Evolutionary conservation across 2,113 vertebrate genomes (phyloP).

Genomic region (Hippopotamus amphibius): DNA sequence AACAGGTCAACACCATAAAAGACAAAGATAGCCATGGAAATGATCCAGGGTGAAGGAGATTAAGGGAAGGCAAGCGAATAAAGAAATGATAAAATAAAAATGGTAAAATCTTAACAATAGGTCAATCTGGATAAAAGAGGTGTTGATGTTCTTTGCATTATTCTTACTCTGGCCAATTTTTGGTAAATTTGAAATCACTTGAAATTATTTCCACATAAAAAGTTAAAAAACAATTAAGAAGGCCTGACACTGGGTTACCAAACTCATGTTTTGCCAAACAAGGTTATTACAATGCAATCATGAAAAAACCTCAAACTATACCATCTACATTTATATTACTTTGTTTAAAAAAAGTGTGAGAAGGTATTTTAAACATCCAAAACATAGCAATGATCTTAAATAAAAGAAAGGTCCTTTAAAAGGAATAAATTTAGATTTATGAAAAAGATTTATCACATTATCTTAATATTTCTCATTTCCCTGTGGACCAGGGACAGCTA

Average conservation of each 20-base stretch:
- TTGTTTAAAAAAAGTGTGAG: neutral
- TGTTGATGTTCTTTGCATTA: neutral
- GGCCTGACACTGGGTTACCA: neutral
- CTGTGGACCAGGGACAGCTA: neutral
- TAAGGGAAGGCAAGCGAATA: neutral
- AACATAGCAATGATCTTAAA: neutral
- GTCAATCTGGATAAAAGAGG: neutral
- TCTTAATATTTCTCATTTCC: neutral
- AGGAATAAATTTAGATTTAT: neutral
- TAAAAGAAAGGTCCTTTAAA: constrained; percentile 1
- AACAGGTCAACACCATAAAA: neutral
- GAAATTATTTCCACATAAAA: constrained; percentile 22
- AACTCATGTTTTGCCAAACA: neutral
- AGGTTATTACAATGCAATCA: neutral
- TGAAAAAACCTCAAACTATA: neutral
- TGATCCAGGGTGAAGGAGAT: neutral
- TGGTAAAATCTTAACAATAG: neutral
- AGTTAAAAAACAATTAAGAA: neutral
- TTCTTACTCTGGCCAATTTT: neutral
- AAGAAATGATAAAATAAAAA: neutral
- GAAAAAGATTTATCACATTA: neutral
- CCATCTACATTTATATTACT: neutral
- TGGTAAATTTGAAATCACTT: neutral
- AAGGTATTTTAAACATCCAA: neutral
- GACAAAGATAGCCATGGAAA: neutral